Conservation (phyloP, 1,140 invertebrate species). For the Phymorhynchus buccinoides region DNA sequence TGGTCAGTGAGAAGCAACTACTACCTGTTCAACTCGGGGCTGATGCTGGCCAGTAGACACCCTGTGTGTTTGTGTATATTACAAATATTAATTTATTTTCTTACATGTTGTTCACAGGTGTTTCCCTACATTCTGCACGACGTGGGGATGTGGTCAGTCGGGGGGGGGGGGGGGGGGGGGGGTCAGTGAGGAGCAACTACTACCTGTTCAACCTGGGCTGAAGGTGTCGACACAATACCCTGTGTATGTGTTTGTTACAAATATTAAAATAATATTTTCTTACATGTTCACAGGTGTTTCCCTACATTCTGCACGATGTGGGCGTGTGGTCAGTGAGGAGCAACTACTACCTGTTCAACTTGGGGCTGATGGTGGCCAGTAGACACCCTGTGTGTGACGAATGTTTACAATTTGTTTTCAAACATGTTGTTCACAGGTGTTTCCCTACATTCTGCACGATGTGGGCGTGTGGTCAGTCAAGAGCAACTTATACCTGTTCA, state of each 20-base stretch:
- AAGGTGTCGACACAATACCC: conserved; percentile 70
- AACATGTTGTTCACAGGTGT: too few relatives aligned
- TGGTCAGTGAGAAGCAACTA: conserved; percentile 49
- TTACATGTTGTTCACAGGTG: too few relatives aligned
- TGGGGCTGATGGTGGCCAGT: conserved; percentile 72
- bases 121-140: conserved; percentile 67
- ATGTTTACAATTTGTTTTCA: too few relatives aligned
- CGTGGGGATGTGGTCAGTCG: conserved; percentile 53
- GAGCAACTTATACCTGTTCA: conserved; percentile 58
- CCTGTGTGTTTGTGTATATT: conserved; percentile 48
- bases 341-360: conserved; percentile 64
- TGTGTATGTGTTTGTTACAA: conserved; percentile 67
- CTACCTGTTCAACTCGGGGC: conserved; percentile 68
- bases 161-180: too few relatives aligned
- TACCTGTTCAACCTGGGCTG: conserved; percentile 69
- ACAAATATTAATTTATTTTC: too few relatives aligned
- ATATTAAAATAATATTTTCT: too few relatives aligned
- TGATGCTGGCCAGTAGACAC: conserved; percentile 71
- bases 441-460: conserved; percentile 66
- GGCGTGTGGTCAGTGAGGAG: conserved; percentile 48
- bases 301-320: conserved; percentile 65
- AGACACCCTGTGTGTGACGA: conserved; percentile 68
- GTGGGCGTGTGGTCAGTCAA: conserved; percentile 50
- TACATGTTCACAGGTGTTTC: conserved; percentile 60
- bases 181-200: conserved; percentile 48